Conservation (phyloP, 2,888 invertebrate species). For the Xanthia togata region DNA sequence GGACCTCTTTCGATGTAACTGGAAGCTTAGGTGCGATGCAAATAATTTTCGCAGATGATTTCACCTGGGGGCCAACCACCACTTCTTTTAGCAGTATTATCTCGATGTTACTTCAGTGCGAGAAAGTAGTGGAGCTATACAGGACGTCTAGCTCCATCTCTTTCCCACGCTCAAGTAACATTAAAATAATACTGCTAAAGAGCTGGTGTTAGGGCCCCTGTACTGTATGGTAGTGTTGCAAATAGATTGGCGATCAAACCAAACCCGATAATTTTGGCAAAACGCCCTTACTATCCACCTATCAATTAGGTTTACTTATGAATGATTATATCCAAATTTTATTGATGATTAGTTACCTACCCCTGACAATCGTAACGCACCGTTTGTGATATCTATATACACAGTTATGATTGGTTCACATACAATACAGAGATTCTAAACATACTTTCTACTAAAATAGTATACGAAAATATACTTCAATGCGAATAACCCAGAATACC, state of each 20-base stretch:
- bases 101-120: no score
- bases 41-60: background rate
- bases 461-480: constrained; percentile 62
- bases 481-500: constrained; percentile 12
- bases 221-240: background rate
- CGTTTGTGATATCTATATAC: constrained; percentile 26
- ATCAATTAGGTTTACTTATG: constrained; percentile 5
- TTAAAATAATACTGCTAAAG: no score
- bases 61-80: no score
- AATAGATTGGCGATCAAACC: background rate
- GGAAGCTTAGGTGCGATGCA: background rate
- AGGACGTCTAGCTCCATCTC: no score
- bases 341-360: background rate
- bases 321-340: constrained; percentile 17
- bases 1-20: no score
- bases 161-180: no score
- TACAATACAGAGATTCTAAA: constrained; percentile 61
- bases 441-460: constrained; percentile 54
- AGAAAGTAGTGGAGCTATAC: no score
- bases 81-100: no score
- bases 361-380: constrained; percentile 50
- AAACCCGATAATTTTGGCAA: constrained; percentile 14
- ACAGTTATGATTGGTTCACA: constrained; percentile 39
- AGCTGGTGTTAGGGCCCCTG: no score
- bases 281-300: background rate